These are phyloP conservation scores for Hybognathus amarus DNA, from an alignment of 2,797 vertebrate genomes.

Conservation along the genomic window DNA sequence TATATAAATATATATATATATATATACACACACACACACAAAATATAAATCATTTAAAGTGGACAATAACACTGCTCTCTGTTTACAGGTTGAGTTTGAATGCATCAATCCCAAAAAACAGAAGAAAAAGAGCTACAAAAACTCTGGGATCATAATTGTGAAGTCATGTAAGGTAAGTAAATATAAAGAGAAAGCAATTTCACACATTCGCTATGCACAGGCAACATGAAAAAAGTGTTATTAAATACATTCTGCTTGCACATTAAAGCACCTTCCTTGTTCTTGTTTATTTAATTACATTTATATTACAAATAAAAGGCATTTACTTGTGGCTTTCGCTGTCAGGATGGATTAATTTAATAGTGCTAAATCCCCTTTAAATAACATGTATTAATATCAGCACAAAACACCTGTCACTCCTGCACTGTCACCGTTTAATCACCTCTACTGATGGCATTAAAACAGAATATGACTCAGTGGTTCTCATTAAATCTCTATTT, in stretches of 20 bases:
- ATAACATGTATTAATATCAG: slow-evolving; percentile 65
- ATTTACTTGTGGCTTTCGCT: slow-evolving; percentile 70
- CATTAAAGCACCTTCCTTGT: slow-evolving; percentile 67
- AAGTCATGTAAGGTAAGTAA: slow-evolving; percentile 91
- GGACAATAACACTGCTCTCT: neutral
- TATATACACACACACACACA: no score
- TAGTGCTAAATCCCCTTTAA: slow-evolving; percentile 66
- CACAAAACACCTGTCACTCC: slow-evolving; percentile 52
- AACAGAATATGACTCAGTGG: slow-evolving; percentile 31
- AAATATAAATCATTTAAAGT: neutral
- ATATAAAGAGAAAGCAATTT: neutral
- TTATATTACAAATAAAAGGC: slow-evolving; percentile 50
- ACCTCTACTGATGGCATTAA: slow-evolving; percentile 22
- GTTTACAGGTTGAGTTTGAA: slow-evolving; percentile 91
- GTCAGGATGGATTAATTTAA: slow-evolving; percentile 67
- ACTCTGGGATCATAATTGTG: slow-evolving; percentile 92
- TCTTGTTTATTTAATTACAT: slow-evolving; percentile 68
- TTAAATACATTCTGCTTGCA: slow-evolving; percentile 46
- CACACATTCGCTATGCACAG: neutral
- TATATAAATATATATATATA: no score
- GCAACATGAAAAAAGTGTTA: slow-evolving; percentile 14
- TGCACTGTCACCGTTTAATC: slow-evolving; percentile 27
- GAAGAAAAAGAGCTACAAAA: slow-evolving; percentile 96
- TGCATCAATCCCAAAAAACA: slow-evolving; percentile 99
- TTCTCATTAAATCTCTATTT: slow-evolving; percentile 32